Evolutionary conservation across 1,140 invertebrate species (phyloP), one percentile per base, ranked within the genome.

Genomic region (Brachionus manjavacas): DNA sequence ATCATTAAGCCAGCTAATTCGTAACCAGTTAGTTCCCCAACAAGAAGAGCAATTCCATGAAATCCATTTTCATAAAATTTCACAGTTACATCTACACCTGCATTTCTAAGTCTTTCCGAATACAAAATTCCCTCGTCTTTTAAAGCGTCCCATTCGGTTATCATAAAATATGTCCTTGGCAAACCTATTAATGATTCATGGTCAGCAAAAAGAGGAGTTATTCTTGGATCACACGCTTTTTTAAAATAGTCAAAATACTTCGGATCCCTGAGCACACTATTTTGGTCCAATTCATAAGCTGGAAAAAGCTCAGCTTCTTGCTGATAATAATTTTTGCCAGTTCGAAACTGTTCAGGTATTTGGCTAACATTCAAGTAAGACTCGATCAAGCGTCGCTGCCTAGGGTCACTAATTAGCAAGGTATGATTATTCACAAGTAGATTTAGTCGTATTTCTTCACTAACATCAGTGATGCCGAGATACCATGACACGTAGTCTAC

Each of bases 91-190:
- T 81, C 20, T 2, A 81, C 79, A 41, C 79, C 79, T n/a, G 79
- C 52, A 31, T 64, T 81, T 12, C 20, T 60, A 7, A 81, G 41
- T 43, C 79, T 41, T 39, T 81, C 16, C 0, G 79, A 39, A 35
- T 81, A 81, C 23, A 81, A 64, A 39, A 81, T 41, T 14, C 31
- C 79, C 25, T 81, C 79, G 16, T 81, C 79, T 64, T 81, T 81
- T 64, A 81, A 64, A 11, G 31, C 28, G 20, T 81, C 79, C 79
- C 79, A 81, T 46, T 81, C 79, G 11, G 35, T 64, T 12, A 81
- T 43, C 4, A 81, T 11, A 60, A 81, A 64, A 66, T 81, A 81
- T 20, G 79, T 46, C 31, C 41, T 60, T 64, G 79, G 79, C 14
- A 81, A 46, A 14, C 79, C 79, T 7, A 41, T 35, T 35, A 81